phyloP scores from a whole-genome alignment of 2,888 invertebrate species.

The Leptura quadrifasciata region DNA sequence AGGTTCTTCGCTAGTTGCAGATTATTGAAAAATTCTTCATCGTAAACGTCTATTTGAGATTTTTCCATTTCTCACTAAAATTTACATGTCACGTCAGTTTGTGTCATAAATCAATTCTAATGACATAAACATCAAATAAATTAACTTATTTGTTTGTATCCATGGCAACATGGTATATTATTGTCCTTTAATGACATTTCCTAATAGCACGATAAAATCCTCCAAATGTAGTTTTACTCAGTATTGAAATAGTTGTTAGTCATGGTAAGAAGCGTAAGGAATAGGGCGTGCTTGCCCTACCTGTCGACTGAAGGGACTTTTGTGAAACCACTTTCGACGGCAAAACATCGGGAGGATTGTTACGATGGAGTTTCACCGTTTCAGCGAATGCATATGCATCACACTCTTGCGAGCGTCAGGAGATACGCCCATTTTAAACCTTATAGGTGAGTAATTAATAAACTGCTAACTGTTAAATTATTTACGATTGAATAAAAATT shows the following conservation, averaged over 20 bases:
- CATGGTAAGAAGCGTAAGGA: slow-evolving; percentile 62
- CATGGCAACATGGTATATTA: slow-evolving; percentile 25
- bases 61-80: slow-evolving; percentile 48
- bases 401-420: slow-evolving; percentile 76
- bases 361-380: slow-evolving; percentile 69
- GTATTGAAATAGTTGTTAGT: slow-evolving; percentile 13
- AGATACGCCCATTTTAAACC: slow-evolving; percentile 73
- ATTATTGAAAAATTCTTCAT: slow-evolving; percentile 75
- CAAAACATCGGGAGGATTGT: slow-evolving; percentile 68
- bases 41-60: slow-evolving; percentile 69
- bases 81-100: slow-evolving; percentile 44
- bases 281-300: slow-evolving; percentile 71
- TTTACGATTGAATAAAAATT: too few relatives aligned
- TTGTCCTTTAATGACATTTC: slow-evolving; percentile 25
- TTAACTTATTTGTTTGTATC: slow-evolving; percentile 41
- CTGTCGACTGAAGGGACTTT: slow-evolving; percentile 74
- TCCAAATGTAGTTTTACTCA: slow-evolving; percentile 33
- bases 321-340: slow-evolving; percentile 69
- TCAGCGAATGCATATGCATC: slow-evolving; percentile 75
- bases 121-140: slow-evolving; percentile 45
- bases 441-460: slow-evolving; percentile 60
- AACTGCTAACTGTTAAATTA: too few relatives aligned
- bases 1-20: slow-evolving; percentile 73
- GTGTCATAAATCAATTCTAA: slow-evolving; percentile 45
- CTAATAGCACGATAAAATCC: slow-evolving; percentile 39